Evolutionary conservation across 2,888 invertebrate species (phyloP), one percentile per base, ranked within the genome.

Genomic region (Calameuta filiformis): DNA sequence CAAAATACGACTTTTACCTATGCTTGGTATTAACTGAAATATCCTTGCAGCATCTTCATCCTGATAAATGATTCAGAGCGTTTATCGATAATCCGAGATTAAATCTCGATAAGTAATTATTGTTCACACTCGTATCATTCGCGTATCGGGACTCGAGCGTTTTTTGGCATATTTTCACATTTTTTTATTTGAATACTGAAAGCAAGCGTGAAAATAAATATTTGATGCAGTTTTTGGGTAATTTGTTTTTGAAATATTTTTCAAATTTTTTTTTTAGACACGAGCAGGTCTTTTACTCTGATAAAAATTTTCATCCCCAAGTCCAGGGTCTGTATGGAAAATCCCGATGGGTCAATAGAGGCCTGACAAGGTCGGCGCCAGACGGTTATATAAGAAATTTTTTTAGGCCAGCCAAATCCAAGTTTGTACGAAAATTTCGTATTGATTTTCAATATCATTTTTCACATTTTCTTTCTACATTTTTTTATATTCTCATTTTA

Each of bases 381-480:
- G 35, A 3, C 35, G 12, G 12, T 15, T 37, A 12, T 15, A 37
- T 37, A 37, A 12, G 37, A 15, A 4, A 37, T 37, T 15, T 37
- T 37, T 37, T 4, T 1, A 37, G 12, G 37, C 1, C 12, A 37
- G 37, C 1, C 37, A 37, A 37, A 12, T 12, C 1, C 12, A 37
- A 56, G 2, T 3, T 23, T 0, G 23, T 56, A 23, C 0, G 2
- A 23, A 23, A 40, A 12, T 40, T 15, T 15, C 4, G 15, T 6
- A 4, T 15, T 6, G 40, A 40, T 15, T 40, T 40, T 40, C 4
- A 40, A 40, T 15, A 15, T 15, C 15, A 15, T 15, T 40, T 40
- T 40, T 1, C 1, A 0, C 2, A 6, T 1, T 6, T 56, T 56
- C 0, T 9, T 56, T 0, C 2, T 23, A 0, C 6, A 23, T 9